Conservation (phyloP, 2,888 invertebrate genomes). For the Tuta absoluta region DNA sequence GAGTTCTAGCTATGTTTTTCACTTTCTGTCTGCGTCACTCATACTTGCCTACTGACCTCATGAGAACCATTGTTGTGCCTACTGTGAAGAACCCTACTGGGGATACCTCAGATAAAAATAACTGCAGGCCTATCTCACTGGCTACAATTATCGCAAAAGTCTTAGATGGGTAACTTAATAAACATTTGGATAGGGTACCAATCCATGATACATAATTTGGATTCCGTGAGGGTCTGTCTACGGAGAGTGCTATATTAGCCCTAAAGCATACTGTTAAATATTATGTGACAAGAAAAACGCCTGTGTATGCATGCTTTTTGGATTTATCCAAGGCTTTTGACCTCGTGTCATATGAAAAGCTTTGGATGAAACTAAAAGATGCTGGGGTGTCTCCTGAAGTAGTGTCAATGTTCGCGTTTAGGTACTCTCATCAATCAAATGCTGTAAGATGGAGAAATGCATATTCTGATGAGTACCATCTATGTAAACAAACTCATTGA, state of each 20-base stretch:
- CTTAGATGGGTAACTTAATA: conserved; percentile 31
- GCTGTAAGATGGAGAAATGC: conserved; percentile 13
- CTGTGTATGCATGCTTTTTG: not conserved
- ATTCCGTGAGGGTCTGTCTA: conserved; percentile 19
- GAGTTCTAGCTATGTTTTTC: conserved; percentile 31
- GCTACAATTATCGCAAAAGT: conserved; percentile 30
- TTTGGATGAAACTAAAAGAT: not conserved
- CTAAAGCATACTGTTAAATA: conserved; percentile 28
- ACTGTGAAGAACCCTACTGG: conserved; percentile 17
- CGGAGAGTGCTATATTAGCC: conserved; percentile 27
- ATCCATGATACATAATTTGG: conserved; percentile 27
- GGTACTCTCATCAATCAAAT: conserved; percentile 20
- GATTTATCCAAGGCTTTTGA: too few relatives aligned
- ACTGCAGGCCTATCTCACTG: conserved; percentile 27
- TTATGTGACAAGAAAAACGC: conserved; percentile 25
- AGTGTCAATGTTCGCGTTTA: conserved; percentile 5
- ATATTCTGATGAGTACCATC: conserved; percentile 14
- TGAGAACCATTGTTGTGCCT: conserved; percentile 28
- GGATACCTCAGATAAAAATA: conserved; percentile 24
- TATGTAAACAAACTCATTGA: too few relatives aligned
- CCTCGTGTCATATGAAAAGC: conserved; percentile 5
- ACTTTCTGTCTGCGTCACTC: conserved; percentile 30
- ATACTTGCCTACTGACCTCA: conserved; percentile 27
- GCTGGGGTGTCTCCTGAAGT: conserved; percentile 21
- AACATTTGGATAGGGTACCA: conserved; percentile 16